Evolutionary conservation across 2,113 vertebrate species (phyloP).

Genomic region (Brachirus orientalis): DNA sequence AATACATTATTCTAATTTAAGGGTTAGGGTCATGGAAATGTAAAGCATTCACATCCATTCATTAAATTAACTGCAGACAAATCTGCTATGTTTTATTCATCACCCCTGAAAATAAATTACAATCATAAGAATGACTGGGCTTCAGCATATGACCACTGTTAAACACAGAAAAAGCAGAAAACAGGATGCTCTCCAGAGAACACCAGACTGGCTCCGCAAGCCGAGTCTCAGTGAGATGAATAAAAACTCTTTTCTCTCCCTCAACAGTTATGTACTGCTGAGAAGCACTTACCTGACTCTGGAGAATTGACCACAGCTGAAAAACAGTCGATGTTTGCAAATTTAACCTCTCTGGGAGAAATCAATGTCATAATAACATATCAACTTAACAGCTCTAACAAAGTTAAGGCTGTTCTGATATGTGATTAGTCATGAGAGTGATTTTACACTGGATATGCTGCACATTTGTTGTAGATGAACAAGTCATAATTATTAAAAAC

Average conservation of each 20-base stretch:
- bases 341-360: not conserved
- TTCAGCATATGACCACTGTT: slow-evolving; percentile 9
- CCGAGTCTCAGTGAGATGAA: not conserved
- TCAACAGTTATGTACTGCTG: not conserved
- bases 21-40: too few species aligned
- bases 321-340: slow-evolving; percentile 3
- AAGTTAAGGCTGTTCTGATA: not conserved
- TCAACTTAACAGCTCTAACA: not conserved
- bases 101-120: slow-evolving; percentile 31
- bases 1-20: too few species aligned
- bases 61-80: not conserved
- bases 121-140: slow-evolving; percentile 6
- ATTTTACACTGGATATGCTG: not conserved
- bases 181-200: slow-evolving; percentile 26
- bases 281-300: not conserved
- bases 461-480: not conserved
- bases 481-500: not conserved
- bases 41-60: slow-evolving; percentile 1
- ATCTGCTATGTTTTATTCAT: slow-evolving; percentile 49
- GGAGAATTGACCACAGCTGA: not conserved
- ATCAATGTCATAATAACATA: slow-evolving; percentile 11
- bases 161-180: slow-evolving; percentile 14
- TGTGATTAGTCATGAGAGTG: not conserved
- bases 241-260: slow-evolving; percentile 3
- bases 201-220: not conserved